phyloP scores from a whole-genome alignment of 1,140 invertebrate genomes.

The Carcinoscorpius rotundicauda region DNA sequence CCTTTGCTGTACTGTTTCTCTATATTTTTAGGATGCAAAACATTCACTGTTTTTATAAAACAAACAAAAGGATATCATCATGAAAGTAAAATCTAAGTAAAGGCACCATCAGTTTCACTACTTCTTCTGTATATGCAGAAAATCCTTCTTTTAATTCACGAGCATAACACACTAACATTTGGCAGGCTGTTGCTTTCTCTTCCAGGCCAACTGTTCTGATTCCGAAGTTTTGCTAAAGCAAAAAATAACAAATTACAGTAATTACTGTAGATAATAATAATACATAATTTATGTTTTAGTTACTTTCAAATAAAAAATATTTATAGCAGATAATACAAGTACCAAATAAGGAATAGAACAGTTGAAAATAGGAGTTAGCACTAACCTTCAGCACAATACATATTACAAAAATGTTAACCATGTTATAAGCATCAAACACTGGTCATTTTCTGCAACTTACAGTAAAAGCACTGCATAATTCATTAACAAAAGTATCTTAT shows the following conservation, averaged over 20 bases:
- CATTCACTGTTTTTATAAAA: neutral
- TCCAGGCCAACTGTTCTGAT: slow-evolving; percentile 64
- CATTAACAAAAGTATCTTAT: too few relatives aligned
- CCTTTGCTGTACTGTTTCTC: too few relatives aligned
- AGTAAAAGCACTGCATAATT: too few relatives aligned
- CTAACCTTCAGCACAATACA: neutral
- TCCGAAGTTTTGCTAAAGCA: slow-evolving; percentile 42
- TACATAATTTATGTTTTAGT: slow-evolving; percentile 15
- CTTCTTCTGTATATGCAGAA: slow-evolving; percentile 84
- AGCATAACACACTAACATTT: slow-evolving; percentile 98
- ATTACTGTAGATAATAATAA: neutral
- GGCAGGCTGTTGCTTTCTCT: slow-evolving; percentile 97
- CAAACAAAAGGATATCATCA: slow-evolving; percentile 48
- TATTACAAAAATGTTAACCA: neutral
- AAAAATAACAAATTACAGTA: slow-evolving; percentile 1
- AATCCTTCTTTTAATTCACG: slow-evolving; percentile 94
- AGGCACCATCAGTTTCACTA: slow-evolving; percentile 88
- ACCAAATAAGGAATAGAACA: too few relatives aligned
- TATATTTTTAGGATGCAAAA: too few relatives aligned
- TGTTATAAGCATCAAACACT: too few relatives aligned
- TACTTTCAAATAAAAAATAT: neutral
- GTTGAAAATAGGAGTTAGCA: neutral
- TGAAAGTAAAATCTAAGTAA: slow-evolving; percentile 99
- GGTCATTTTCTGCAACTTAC: too few relatives aligned
- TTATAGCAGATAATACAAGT: too few relatives aligned